Evolutionary conservation across 2,888 invertebrate species (phyloP), one percentile per base, ranked within the genome.

Genomic region (Athalia circularis): DNA sequence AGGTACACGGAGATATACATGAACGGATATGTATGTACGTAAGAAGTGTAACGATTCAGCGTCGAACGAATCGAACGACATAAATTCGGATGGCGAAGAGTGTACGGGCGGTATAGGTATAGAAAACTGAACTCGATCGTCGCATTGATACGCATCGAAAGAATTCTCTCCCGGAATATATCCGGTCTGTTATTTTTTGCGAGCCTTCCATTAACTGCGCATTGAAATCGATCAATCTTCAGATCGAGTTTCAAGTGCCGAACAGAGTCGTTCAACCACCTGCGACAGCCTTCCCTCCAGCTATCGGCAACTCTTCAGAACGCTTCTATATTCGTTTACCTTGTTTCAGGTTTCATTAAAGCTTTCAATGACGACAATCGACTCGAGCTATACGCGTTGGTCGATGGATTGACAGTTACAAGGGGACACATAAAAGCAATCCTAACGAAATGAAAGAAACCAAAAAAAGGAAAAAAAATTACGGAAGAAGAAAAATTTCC

Each of bases 151-250:
- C n/a, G 8, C 29, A 57, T 70, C 8, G 45, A 11, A 43, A 45
- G 45, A 70, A 70, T 57, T 54, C 57, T 13, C 43, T 70, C 57
- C 9, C 5, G 43, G n/a, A 54, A 70, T 52, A 70, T n/a, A 15
- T 52, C 70, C 43, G 45, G 54, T 43, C 43, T 70, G 2, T 13
- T 43, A 4, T 70, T 70, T 70, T 70, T 57, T 54, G 7, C n/a
- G 52, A 52, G 57, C 43, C 54, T 70, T 70, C 70, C 57, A 70
- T 70, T 70, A 70, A n/a, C 70, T 43, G 15, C 15, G 29, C 54
- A 70, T 54, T 70, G 70, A 70, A 57, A 70, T 70, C 70, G 70
- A 70, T 70, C 70, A 70, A 70, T 70, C 70, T 70, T 70, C 43
- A 70, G 70, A 70, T 54, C 57, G 43, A 43, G 70, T 70, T 70